These are phyloP conservation scores for Cheilosia scutellata DNA, from an alignment of 2,888 invertebrate species.

Conservation along the genomic window DNA sequence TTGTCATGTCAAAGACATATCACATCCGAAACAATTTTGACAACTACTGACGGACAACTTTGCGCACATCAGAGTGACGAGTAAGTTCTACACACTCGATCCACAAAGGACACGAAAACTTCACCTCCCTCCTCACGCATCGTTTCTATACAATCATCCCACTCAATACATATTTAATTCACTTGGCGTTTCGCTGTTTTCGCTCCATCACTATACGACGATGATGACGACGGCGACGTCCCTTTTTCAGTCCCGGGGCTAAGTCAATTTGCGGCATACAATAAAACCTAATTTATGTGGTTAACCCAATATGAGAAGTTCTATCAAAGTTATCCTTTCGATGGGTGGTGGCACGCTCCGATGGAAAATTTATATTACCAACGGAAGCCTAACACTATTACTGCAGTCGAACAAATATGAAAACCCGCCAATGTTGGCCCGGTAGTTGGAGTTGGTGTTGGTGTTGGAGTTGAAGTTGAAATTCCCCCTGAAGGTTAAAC, in stretches of 20 bases:
- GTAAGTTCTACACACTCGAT: conserved; percentile 32
- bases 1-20: conserved; percentile 46
- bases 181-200: conserved; percentile 41
- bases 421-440: conserved; percentile 4
- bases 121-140: not conserved
- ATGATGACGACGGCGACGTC: not conserved
- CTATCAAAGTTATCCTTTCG: conserved; percentile 61
- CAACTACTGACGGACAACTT: conserved; percentile 61
- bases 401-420: conserved; percentile 61
- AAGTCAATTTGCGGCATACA: conserved; percentile 73
- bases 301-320: conserved; percentile 74
- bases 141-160: conserved; percentile 1
- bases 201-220: conserved; percentile 13
- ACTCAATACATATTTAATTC: conserved; percentile 53
- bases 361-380: conserved; percentile 59
- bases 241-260: conserved; percentile 28
- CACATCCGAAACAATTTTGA: conserved; percentile 65
- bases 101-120: conserved; percentile 11
- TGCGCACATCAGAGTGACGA: conserved; percentile 10
- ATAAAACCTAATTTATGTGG: conserved; percentile 73
- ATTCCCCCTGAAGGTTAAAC: conserved; percentile 28
- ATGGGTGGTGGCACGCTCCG: conserved; percentile 9
- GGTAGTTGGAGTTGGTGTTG: no score
- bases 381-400: conserved; percentile 65
- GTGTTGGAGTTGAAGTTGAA: not conserved